These are phyloP conservation scores for Drosophila watanabei DNA, from an alignment of 1,140 invertebrate species.

Conservation along the genomic window DNA sequence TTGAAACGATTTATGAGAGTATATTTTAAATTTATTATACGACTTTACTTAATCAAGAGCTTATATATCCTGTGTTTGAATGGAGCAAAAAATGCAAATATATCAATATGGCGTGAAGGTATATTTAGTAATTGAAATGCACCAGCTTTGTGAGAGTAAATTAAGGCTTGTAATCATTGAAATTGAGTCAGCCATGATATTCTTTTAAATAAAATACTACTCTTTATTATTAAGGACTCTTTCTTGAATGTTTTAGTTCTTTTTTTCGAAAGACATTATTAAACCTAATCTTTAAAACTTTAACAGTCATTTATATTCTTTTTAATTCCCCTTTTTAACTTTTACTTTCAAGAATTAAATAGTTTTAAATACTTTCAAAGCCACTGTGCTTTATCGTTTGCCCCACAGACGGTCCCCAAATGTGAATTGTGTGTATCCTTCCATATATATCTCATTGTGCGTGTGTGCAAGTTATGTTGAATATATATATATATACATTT, in stretches of 20 bases:
- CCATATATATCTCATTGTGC: constrained; percentile 16
- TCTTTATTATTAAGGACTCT: too few relatives aligned
- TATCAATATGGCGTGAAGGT: background rate
- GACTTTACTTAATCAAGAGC: background rate
- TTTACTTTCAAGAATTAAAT: background rate
- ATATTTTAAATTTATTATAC: constrained; percentile 16
- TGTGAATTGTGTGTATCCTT: constrained; percentile 30
- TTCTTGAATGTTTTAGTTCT: background rate
- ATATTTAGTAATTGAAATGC: background rate
- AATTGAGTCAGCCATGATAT: too few relatives aligned
- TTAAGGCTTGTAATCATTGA: background rate
- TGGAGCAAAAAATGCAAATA: background rate
- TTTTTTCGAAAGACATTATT: background rate
- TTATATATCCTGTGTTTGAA: background rate
- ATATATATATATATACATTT: constrained; percentile 8
- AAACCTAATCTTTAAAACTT: background rate
- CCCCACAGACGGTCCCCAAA: constrained; percentile 10
- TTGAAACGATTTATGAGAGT: constrained; percentile 12
- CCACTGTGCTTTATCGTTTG: constrained; percentile 50
- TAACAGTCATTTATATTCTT: rapidly evolving
- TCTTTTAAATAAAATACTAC: too few relatives aligned
- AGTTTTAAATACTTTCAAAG: constrained; percentile 3
- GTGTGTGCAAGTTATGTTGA: constrained; percentile 17
- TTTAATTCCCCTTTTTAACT: background rate
- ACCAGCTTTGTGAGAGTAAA: too few relatives aligned